Evolutionary conservation across 2,113 vertebrate genomes (phyloP), one percentile per base, ranked within the genome.

Genomic region (Hydropotes inermis): DNA sequence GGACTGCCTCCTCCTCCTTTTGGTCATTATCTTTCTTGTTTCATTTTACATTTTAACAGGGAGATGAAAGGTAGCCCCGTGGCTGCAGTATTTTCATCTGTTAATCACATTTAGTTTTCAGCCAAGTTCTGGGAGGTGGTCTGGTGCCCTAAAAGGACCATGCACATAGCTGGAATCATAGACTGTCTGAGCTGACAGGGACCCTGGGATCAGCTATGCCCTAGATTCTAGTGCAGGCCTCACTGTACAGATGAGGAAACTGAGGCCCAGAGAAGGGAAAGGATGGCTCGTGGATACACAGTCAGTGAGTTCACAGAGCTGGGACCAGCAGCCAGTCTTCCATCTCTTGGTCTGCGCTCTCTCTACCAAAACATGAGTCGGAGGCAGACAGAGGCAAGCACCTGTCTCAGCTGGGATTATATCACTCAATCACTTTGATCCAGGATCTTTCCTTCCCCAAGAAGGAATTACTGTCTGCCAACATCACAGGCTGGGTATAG

Each of bases 1-100:
- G 95, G 98, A 98, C 94, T 95, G 91, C 95, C 57, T 93, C 93
- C 90, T 92, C 84, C 45, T 78, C 74, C 30, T 81, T 54, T 91
- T 89, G 95, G 96, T 96, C 93, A 91, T 90, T 79, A 17, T n/a
- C 60, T 97, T 83, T 55, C 54, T 81, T n/a, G 28, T 52, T 78
- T 45, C 6, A 27, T 27, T 83, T 28, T 82, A 84, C 57, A 74
- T 87, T 96, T 95, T 78, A 19, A 89, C 95, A 97, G n/a, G 60
- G 57, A 97, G 70, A 83, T 87, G 89, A 94, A 96, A 94, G 95
- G 70, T 76, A 92, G 52, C 27, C 79, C n/a, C 74, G 45, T 60
- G 47, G 93, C 93, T 0, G 0, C 60, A 84, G 61, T 25, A 79
- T 95, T 97, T 96, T 94, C 76, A 60, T 57, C 47, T 60, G 43